Percentiles rank a stretch among this genome's conserved stretches.
phyloP scores from a whole-genome alignment of 2,888 invertebrate genomes.

The Pristionchus fissidentatus region DNA sequence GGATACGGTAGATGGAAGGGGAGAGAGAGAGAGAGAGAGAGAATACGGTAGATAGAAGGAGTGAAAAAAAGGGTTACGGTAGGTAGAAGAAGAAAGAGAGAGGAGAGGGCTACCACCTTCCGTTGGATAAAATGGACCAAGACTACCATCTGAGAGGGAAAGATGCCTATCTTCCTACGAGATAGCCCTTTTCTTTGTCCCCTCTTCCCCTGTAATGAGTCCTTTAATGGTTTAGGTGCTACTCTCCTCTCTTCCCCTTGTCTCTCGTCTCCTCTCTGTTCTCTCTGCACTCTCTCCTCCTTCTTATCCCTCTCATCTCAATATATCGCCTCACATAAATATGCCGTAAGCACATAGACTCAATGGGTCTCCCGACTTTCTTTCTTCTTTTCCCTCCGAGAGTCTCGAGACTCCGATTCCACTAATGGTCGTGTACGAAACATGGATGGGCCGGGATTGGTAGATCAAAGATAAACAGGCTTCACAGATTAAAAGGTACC shows the following conservation, averaged over 20 bases:
- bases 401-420: neutral
- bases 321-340: slow-evolving; percentile 43
- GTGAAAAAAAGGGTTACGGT: slow-evolving; percentile 13
- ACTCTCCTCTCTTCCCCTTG: neutral
- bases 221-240: slow-evolving; percentile 28
- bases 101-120: neutral
- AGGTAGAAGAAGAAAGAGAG: neutral
- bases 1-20: neutral
- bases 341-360: slow-evolving; percentile 39
- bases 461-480: neutral
- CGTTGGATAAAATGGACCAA: too few species aligned
- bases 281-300: neutral
- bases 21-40: neutral
- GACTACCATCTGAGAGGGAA: slow-evolving; percentile 12
- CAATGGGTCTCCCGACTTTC: slow-evolving; percentile 8
- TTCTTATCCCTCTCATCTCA: neutral
- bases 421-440: too few species aligned
- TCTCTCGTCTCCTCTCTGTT: slow-evolving; percentile 18
- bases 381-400: slow-evolving; percentile 38
- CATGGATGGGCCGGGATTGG: too few species aligned
- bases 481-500: neutral
- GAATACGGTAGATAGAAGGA: neutral
- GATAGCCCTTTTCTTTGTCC: slow-evolving; percentile 13
- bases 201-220: neutral
- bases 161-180: neutral